Conservation (phyloP, 2,888 invertebrate genomes). For the Ophioninae sp. region DNA sequence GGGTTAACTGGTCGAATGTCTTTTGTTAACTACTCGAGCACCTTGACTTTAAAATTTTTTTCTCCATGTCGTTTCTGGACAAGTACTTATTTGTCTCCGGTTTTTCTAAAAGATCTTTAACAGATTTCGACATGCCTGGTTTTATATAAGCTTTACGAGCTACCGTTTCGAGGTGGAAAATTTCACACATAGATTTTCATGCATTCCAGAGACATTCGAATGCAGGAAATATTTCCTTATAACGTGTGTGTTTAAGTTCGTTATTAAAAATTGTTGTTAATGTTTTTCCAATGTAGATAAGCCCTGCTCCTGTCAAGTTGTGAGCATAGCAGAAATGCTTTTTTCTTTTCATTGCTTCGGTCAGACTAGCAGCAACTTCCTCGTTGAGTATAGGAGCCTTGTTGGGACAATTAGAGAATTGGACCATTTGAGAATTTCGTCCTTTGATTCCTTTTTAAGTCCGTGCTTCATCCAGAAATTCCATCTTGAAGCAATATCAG, state of each 20-base stretch:
- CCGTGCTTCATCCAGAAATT: conserved; percentile 39
- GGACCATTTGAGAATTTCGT: conserved; percentile 57
- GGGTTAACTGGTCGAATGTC: conserved; percentile 11
- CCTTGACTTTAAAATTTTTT: conserved; percentile 15
- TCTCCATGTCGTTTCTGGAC: conserved; percentile 8
- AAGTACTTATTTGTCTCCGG: conserved; percentile 7
- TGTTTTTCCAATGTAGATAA: conserved; percentile 18
- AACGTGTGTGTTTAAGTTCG: conserved; percentile 7
- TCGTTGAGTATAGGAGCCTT: conserved; percentile 55
- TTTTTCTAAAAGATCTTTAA: conserved; percentile 15
- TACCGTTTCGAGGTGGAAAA: conserved; percentile 21
- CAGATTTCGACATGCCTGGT: conserved; percentile 20
- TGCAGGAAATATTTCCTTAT: conserved; percentile 11
- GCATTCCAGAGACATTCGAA: conserved; percentile 17
- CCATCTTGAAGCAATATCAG: conserved; percentile 52
- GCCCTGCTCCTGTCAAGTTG: conserved; percentile 49
- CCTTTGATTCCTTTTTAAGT: conserved; percentile 50
- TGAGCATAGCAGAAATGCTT: conserved; percentile 51
- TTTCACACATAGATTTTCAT: conserved; percentile 18
- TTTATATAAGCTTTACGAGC: conserved; percentile 19
- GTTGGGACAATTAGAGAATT: conserved; percentile 52
- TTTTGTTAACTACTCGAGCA: conserved; percentile 12
- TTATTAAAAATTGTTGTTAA: conserved; percentile 8
- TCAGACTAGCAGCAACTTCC: conserved; percentile 54
- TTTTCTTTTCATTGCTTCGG: conserved; percentile 57